A percentile compares a stretch with the other conserved stretches of the same genome.
Evolutionary conservation across 2,888 invertebrate genomes (phyloP).

Genomic region (Hydroisotoma schaefferi): DNA sequence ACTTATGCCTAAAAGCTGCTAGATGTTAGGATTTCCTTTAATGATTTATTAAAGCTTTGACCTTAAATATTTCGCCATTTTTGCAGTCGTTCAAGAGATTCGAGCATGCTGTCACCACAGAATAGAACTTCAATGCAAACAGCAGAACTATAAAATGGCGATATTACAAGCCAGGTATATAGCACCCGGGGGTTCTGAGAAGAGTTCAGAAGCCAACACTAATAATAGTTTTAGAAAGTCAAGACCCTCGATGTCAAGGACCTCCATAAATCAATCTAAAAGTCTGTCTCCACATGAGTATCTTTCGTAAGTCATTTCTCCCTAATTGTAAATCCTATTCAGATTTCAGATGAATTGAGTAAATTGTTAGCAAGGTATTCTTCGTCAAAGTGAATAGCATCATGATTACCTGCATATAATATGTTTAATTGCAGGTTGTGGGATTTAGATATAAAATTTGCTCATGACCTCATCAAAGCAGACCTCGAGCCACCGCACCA

Average conservation of each 20-base stretch:
- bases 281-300: too few species aligned
- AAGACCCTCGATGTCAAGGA: too few species aligned
- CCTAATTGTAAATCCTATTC: not conserved
- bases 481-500: slow-evolving; percentile 23
- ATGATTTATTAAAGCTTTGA: too few species aligned
- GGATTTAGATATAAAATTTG: slow-evolving; percentile 47
- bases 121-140: slow-evolving; percentile 40
- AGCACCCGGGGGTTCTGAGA: slow-evolving; percentile 15
- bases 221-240: too few species aligned
- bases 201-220: too few species aligned
- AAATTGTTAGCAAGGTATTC: not conserved
- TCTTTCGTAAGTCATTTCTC: too few species aligned
- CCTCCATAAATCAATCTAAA: too few species aligned
- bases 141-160: slow-evolving; percentile 39
- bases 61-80: not conserved
- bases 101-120: slow-evolving; percentile 47
- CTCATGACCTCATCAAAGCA: slow-evolving; percentile 37
- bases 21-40: too few species aligned
- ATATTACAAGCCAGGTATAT: slow-evolving; percentile 47
- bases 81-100: slow-evolving; percentile 46
- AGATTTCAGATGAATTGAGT: not conserved
- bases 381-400: not conserved
- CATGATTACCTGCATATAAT: too few species aligned
- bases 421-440: slow-evolving; percentile 33
- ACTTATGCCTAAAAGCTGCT: too few species aligned